Conservation (phyloP, 2,113 vertebrate species). For the Dryoscopus gambensis region DNA sequence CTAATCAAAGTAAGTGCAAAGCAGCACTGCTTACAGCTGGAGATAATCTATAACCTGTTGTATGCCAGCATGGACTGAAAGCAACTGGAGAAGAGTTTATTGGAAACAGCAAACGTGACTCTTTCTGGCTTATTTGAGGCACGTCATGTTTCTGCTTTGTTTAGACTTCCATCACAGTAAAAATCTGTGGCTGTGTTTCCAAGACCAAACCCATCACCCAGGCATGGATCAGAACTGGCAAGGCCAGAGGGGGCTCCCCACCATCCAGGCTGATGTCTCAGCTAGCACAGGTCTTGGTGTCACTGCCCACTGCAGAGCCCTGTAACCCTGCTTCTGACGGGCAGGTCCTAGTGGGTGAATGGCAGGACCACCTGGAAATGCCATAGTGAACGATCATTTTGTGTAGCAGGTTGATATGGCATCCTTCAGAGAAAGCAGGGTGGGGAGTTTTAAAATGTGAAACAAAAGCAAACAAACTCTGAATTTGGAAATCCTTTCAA, state of each 20-base stretch:
- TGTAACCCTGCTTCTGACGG: background rate
- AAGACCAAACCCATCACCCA: fast-evolving
- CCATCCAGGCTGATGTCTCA: background rate
- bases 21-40: background rate
- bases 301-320: background rate
- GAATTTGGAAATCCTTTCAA: background rate
- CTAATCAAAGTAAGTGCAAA: background rate
- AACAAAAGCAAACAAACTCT: background rate
- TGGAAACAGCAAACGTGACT: background rate
- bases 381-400: background rate
- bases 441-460: background rate
- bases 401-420: background rate
- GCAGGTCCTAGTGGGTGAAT: background rate
- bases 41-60: background rate
- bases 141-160: background rate
- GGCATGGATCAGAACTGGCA: background rate
- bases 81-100: background rate
- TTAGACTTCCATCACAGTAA: background rate
- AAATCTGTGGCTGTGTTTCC: background rate
- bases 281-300: background rate
- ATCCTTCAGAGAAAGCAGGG: background rate
- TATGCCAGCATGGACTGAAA: background rate
- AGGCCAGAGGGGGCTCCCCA: background rate
- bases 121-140: background rate
- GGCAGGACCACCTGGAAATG: background rate